Base-by-base conservation (phyloP, 1,140 invertebrate genomes). In the Sarcophaga peregrina region DNA sequence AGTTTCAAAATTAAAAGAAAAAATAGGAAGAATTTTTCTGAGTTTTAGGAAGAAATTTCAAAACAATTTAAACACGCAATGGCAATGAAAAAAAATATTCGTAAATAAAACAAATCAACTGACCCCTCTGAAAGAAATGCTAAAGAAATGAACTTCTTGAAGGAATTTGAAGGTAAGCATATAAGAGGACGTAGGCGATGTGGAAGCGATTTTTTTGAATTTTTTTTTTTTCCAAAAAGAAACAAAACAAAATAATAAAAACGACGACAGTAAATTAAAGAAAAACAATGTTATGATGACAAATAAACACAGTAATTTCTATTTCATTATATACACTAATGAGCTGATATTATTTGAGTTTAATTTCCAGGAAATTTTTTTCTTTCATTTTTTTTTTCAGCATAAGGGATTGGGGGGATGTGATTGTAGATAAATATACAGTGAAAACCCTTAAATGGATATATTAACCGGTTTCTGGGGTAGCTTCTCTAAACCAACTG, bases 61-160 rank as follows among this genome's bases (percentile, higher is more conserved):
- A 62, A 62, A 62, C 54, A 68, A 68, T 68, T 25, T 68, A 68
- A 68, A 68, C 58, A 68, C 62, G 62, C 62, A 68, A 68, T 68
- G 17, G n/a, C 20, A 20, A 68, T 68, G 62, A 68, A 68, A 68
- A 20, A 5, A 20, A 68, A 68, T 0, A 68, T 6, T 37, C 25
- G 25, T 37, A 37, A 37, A 37, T 37, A 37, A 37, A 37, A 37
- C 25, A 37, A 37, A 37, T 37, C 25, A 25, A 20, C 17, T 68
- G 62, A 20, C 54, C 54, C 54, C 25, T 37, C 25, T 37, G 25
- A 37, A 37, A 37, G 25, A 37, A 37, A 37, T 37, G 25, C 25
- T 62, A 7, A 62, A n/a, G 11, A 62, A 62, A 20, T 5, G 0
- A 68, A 68, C 20, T 68, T 25, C 62, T 9, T 68, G 6, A 37